These are phyloP conservation scores for Malachius bipustulatus DNA, from an alignment of 2,888 invertebrate genomes.

Conservation along the genomic window DNA sequence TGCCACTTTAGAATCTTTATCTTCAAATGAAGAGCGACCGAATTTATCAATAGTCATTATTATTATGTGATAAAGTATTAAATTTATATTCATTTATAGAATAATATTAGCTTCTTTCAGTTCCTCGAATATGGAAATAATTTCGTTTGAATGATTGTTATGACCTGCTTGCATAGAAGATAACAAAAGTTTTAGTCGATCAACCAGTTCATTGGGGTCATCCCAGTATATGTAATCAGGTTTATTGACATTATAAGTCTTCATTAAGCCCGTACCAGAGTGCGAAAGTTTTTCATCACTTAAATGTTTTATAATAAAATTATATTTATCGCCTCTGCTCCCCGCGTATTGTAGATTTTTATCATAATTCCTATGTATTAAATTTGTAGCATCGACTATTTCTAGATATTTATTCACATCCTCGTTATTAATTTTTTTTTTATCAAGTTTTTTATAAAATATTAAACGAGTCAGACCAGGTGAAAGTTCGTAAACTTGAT, in stretches of 20 bases:
- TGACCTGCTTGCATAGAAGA: conserved; percentile 23
- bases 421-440: not conserved
- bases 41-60: not conserved
- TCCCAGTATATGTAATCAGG: conserved; percentile 12
- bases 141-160: conserved; percentile 24
- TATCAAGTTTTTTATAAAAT: conserved; percentile 2
- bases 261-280: no score
- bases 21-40: no score
- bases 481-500: not conserved
- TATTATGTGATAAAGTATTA: not conserved
- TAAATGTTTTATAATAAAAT: no score
- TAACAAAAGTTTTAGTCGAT: conserved; percentile 22
- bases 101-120: conserved; percentile 15
- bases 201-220: conserved; percentile 21
- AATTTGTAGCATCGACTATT: not conserved
- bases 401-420: conserved; percentile 4
- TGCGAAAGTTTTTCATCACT: no score
- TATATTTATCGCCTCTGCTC: not conserved
- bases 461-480: not conserved
- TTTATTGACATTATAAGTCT: no score
- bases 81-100: conserved; percentile 7
- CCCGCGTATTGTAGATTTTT: not conserved
- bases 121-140: conserved; percentile 27
- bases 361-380: conserved; percentile 3
- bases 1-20: no score